These are phyloP conservation scores for Amyelois transitella DNA, from an alignment of 1,140 invertebrate species.

Conservation along the genomic window DNA sequence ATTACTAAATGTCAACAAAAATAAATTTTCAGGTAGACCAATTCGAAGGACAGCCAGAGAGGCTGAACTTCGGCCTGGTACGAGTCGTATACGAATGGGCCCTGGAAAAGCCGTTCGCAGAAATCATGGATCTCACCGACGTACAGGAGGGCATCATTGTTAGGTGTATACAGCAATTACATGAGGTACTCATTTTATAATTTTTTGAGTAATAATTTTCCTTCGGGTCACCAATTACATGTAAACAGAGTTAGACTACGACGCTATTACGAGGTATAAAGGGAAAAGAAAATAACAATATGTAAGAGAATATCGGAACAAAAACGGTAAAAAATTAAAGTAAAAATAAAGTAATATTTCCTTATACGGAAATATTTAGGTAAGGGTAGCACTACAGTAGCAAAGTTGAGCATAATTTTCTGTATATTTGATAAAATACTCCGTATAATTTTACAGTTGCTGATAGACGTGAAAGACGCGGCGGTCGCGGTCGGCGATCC, in stretches of 20 bases:
- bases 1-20: no score
- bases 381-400: no score
- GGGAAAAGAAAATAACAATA: no score
- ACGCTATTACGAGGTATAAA: no score
- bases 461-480: constrained; percentile 94
- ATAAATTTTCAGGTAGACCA: constrained; percentile 49
- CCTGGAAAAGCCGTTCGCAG: constrained; percentile 89
- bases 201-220: no score
- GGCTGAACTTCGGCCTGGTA: constrained; percentile 91
- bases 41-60: constrained; percentile 54
- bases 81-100: constrained; percentile 98
- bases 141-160: constrained; percentile 99
- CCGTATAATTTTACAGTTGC: constrained; percentile 74
- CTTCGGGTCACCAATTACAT: no score
- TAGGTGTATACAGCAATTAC: constrained; percentile 95
- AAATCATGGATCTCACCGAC: constrained; percentile 94
- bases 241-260: no score
- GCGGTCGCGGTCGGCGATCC: constrained; percentile 95
- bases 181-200: constrained; percentile 79
- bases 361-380: no score
- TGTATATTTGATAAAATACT: no score
- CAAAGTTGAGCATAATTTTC: no score
- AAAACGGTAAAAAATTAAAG: not conserved
- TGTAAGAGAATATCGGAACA: no score
- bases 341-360: no score